Base-by-base conservation (phyloP, 2,888 invertebrate genomes). In the Steinernema scapterisci region DNA sequence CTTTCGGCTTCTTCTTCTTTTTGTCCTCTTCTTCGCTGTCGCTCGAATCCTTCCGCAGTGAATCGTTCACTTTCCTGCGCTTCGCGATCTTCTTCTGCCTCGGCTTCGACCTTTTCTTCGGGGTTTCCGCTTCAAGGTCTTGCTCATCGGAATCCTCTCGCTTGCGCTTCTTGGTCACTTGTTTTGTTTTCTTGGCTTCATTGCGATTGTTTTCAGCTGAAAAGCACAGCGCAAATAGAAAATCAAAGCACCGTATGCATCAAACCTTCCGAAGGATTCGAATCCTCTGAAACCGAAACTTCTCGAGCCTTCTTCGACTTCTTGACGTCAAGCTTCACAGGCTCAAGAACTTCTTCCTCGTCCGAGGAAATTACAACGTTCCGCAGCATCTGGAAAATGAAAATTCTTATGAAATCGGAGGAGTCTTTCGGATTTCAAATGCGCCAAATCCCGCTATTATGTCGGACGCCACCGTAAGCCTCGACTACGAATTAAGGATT, bases 361-460 rank as follows among this genome's bases (percentile, higher is more conserved):
- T 63, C 63, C 16, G 63, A 63, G 19, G 63, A 63, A 19, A 63
- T 63, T 16, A 31, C 31, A 19, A 63, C 31, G 63, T 27, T 63
- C 16, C 63, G 63, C 11, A 11, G n/a, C 63, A 63, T 63, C 52
- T n/a, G 23, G 11, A 52, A 19, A 38, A n/a, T n/a, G n/a, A n/a
- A n/a, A n/a, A n/a, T n/a, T n/a, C n/a, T n/a, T 51, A 13, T 19
- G 25, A 3, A 54, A 63, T 38, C 38, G 3, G 38, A 38, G 38
- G 3, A 38, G 9, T 38, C 38, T 38, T 3, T 9, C 38, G 38
- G 1, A n/a, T 27, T 63, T 38, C 9, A 27, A 63, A 31, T 16
- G 63, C 63, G 27, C 11, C 11, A 16, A 63, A 63, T 63, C 63
- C 63, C 63, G 63, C 63, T 38, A 6, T 6, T 6, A 38, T 9